A percentile compares a stretch with the other conserved stretches of the same genome.
phyloP scores from a whole-genome alignment of 2,797 vertebrate species.

The Labroides dimidiatus region DNA sequence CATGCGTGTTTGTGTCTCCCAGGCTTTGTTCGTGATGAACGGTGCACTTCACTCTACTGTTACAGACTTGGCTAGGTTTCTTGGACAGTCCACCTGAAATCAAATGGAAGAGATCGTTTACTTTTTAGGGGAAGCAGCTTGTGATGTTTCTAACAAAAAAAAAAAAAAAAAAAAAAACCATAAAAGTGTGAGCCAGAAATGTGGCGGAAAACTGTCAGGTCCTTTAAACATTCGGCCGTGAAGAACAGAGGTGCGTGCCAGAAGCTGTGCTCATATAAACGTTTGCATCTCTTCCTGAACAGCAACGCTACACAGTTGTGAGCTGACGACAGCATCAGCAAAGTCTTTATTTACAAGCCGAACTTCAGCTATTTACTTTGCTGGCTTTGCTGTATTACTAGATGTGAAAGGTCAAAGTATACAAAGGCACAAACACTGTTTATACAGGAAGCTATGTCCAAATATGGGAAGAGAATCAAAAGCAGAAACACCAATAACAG shows the following conservation, averaged over 20 bases:
- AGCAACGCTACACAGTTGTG: background rate
- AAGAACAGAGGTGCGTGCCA: background rate
- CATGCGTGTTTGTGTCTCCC: conserved; percentile 29
- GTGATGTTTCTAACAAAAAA: conserved; percentile 4
- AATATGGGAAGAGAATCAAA: background rate
- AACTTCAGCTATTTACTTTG: conserved; percentile 20
- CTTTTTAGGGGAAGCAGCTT: background rate
- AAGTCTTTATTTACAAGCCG: background rate
- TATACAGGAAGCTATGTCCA: background rate
- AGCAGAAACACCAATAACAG: background rate
- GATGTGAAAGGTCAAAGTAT: background rate
- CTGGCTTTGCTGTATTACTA: no score
- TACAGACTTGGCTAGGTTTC: conserved; percentile 98
- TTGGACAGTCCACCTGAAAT: conserved; percentile 95
- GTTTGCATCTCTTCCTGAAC: conserved; percentile 31
- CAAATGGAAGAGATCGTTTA: conserved; percentile 33
- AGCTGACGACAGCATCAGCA: background rate
- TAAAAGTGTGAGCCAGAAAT: conserved; percentile 26
- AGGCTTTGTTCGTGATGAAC: conserved; percentile 31
- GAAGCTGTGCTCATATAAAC: conserved; percentile 16
- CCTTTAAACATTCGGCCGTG: conserved; percentile 14
- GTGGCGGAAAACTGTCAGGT: background rate
- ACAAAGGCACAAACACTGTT: background rate
- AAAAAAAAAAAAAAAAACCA: conserved; percentile 19
- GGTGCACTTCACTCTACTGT: conserved; percentile 90